Evolutionary conservation across 2,888 invertebrate genomes (phyloP).

Genomic region (Drosophila borealis): DNA sequence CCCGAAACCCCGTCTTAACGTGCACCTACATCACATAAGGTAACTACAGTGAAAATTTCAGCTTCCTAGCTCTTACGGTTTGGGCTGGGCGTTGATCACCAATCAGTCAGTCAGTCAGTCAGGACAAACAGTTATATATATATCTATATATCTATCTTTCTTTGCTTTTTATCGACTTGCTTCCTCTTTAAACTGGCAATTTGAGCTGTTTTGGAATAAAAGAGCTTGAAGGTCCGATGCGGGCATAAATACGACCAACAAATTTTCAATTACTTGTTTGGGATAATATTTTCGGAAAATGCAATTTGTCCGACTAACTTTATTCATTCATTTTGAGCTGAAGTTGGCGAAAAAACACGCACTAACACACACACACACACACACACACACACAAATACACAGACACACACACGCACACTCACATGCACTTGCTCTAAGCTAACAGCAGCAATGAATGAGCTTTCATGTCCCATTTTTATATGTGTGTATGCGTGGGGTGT

Average conservation of each 20-base stretch:
- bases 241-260: conserved; percentile 70
- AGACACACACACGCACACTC: conserved; percentile 19
- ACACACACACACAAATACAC: conserved; percentile 4
- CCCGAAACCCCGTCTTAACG: too few species aligned
- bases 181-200: conserved; percentile 21
- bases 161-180: not conserved
- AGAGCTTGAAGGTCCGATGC: conserved; percentile 32
- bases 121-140: too few species aligned
- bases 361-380: conserved; percentile 4
- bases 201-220: conserved; percentile 13
- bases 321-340: conserved; percentile 68
- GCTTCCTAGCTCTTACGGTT: too few species aligned
- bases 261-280: conserved; percentile 80
- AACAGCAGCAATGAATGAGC: conserved; percentile 60
- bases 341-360: conserved; percentile 45
- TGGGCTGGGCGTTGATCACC: too few species aligned
- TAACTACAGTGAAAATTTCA: too few species aligned
- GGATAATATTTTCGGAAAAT: conserved; percentile 80
- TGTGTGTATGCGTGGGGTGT: conserved; percentile 20
- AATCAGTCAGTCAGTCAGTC: too few species aligned
- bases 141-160: not conserved
- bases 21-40: too few species aligned
- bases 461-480: conserved; percentile 42
- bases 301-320: conserved; percentile 81
- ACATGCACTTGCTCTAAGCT: conserved; percentile 45